phyloP scores from a whole-genome alignment of 2,113 vertebrate genomes.

The Austrofundulus limnaeus region DNA sequence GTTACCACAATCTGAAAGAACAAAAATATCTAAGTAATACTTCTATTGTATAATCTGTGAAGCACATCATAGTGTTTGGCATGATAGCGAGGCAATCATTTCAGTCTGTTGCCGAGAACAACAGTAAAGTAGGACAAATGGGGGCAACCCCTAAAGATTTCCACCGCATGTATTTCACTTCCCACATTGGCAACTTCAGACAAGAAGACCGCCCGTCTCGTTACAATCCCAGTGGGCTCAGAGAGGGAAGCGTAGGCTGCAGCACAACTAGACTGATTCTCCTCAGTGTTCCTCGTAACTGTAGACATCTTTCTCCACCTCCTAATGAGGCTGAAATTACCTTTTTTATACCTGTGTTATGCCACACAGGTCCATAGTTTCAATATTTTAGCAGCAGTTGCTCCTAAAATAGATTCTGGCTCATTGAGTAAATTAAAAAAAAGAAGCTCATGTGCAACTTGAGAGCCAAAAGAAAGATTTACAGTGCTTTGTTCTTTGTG shows the following conservation, averaged over 20 bases:
- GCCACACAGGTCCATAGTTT: constrained; percentile 17
- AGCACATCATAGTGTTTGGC: neutral
- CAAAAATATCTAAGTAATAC: neutral
- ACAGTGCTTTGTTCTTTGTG: constrained; percentile 20
- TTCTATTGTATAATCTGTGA: constrained; percentile 1
- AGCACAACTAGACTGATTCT: constrained; percentile 40
- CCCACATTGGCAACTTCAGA: constrained; percentile 36
- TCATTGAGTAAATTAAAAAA: constrained; percentile 1
- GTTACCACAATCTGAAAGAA: neutral
- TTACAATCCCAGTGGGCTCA: constrained; percentile 24
- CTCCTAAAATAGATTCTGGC: constrained; percentile 5
- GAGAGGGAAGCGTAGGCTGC: constrained; percentile 35
- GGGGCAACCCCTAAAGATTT: constrained; percentile 42
- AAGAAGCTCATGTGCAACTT: constrained; percentile 15
- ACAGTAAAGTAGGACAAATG: constrained; percentile 37
- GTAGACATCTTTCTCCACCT: constrained; percentile 30
- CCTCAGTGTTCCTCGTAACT: constrained; percentile 37
- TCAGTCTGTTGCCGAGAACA: constrained; percentile 17
- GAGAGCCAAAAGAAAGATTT: constrained; percentile 17
- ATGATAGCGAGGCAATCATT: neutral
- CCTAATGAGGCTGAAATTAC: constrained; percentile 50
- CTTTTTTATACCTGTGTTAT: constrained; percentile 33
- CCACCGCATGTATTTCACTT: constrained; percentile 31
- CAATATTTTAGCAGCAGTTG: constrained; percentile 22
- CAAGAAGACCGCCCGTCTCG: constrained; percentile 39